These are phyloP conservation scores for Drosophila dives DNA, from an alignment of 2,888 invertebrate species.

Conservation along the genomic window DNA sequence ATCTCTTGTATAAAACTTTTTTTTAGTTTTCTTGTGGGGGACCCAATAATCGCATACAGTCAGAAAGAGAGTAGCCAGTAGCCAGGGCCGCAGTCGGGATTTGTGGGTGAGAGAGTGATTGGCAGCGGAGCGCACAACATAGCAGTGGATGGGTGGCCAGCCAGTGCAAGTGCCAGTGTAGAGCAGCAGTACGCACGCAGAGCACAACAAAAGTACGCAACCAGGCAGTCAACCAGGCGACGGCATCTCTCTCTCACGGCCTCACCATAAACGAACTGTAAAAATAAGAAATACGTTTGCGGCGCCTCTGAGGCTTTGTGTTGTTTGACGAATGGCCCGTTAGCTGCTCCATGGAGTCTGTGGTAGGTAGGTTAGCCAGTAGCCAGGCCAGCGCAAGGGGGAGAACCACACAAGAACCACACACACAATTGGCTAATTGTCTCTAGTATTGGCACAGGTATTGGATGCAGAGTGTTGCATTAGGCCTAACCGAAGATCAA, in stretches of 20 bases:
- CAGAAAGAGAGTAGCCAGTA: constrained; percentile 29
- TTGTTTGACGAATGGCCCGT: constrained; percentile 33
- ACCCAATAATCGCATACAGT: constrained; percentile 46
- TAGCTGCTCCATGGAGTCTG: constrained; percentile 55
- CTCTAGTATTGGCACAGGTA: constrained; percentile 18
- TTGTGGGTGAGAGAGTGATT: constrained; percentile 48
- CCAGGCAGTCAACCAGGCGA: constrained; percentile 58
- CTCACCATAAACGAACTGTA: constrained; percentile 72
- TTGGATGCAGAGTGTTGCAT: constrained; percentile 14
- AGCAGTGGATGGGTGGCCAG: constrained; percentile 14
- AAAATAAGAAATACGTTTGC: constrained; percentile 80
- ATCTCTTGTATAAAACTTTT: constrained; percentile 2
- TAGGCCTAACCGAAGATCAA: constrained; percentile 50
- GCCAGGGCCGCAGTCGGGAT: constrained; percentile 56
- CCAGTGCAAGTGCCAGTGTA: constrained; percentile 32
- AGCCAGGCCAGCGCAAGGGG: constrained; percentile 27
- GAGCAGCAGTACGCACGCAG: constrained; percentile 33
- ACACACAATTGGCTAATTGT: constrained; percentile 27
- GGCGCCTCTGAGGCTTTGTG: constrained; percentile 63
- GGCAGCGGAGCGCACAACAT: constrained; percentile 18
- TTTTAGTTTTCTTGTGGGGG: constrained; percentile 23
- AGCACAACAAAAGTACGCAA: constrained; percentile 41
- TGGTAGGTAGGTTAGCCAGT: constrained; percentile 48
- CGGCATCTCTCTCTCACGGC: constrained; percentile 59
- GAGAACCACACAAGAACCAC: constrained; percentile 28